Percentiles rank a stretch among this genome's conserved stretches.
These are phyloP conservation scores for Adineta ricciae DNA, from an alignment of 2,888 invertebrate genomes.

Conservation along the genomic window DNA sequence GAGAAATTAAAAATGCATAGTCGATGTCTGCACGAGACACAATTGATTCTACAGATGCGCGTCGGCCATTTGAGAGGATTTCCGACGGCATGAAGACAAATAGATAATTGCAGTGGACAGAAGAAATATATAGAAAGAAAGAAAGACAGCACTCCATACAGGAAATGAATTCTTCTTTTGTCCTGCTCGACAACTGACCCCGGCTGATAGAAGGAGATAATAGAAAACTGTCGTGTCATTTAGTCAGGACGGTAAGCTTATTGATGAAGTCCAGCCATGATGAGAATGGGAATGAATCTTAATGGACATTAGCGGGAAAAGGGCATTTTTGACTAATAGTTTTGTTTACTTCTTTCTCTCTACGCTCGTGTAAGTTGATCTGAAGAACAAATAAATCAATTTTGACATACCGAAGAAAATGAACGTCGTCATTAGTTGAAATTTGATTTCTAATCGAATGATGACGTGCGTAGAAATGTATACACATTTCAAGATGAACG, in stretches of 20 bases:
- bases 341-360: neutral
- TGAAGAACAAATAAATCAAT: neutral
- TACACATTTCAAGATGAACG: neutral
- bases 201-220: neutral
- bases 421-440: neutral
- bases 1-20: neutral
- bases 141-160: neutral
- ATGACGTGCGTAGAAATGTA: neutral
- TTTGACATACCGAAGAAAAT: neutral
- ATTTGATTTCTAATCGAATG: neutral
- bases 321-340: neutral
- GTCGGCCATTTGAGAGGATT: neutral
- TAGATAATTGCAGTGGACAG: neutral
- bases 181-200: neutral
- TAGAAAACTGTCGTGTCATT: neutral
- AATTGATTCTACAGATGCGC: slow-evolving; percentile 5
- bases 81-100: neutral
- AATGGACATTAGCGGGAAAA: neutral
- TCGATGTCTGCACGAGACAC: neutral
- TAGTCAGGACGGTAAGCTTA: neutral
- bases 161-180: neutral
- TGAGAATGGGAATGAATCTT: neutral
- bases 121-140: neutral
- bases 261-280: neutral
- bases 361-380: neutral